A percentile compares a stretch with the other conserved stretches of the same genome.
These are phyloP conservation scores for Helogale parvula DNA, from an alignment of 2,113 vertebrate genomes.

Conservation along the genomic window DNA sequence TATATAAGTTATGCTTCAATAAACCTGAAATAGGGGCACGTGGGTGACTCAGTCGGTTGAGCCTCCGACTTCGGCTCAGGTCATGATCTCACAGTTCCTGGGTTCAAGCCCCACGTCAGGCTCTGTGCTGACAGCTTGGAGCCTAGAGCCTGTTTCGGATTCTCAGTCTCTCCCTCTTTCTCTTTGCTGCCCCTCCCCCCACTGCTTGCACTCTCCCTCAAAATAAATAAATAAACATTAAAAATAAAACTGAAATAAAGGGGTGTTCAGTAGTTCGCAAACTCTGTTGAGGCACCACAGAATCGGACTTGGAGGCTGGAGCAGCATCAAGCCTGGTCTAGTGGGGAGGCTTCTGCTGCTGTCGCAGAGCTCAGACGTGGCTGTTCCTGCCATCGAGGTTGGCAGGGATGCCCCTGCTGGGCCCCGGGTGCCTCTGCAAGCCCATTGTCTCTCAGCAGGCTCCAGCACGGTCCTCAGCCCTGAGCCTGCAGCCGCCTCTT, in stretches of 20 bases:
- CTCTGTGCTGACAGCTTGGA: too few relatives aligned
- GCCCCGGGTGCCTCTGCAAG: neutral
- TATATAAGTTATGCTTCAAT: neutral
- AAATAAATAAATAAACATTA: too few relatives aligned
- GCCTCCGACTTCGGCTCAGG: too few relatives aligned
- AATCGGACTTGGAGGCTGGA: neutral
- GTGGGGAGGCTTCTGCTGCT: neutral
- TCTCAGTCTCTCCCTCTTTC: too few relatives aligned
- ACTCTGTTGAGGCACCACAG: neutral
- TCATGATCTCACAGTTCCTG: too few relatives aligned
- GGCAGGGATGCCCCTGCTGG: neutral
- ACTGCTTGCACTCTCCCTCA: too few relatives aligned
- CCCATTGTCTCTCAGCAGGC: neutral
- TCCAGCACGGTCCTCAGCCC: neutral
- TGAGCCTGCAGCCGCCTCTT: neutral
- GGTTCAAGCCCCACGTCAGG: too few relatives aligned
- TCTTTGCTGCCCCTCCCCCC: too few relatives aligned
- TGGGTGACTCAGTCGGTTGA: too few relatives aligned
- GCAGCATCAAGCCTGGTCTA: neutral
- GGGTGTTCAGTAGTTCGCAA: neutral
- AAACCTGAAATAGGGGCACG: neutral
- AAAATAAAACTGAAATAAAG: too few relatives aligned
- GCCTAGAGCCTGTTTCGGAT: too few relatives aligned
- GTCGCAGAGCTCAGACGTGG: neutral
- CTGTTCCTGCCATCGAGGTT: accelerated